These are phyloP conservation scores for Caiman crocodilus DNA, from an alignment of 2,797 vertebrate genomes.

Conservation along the genomic window DNA sequence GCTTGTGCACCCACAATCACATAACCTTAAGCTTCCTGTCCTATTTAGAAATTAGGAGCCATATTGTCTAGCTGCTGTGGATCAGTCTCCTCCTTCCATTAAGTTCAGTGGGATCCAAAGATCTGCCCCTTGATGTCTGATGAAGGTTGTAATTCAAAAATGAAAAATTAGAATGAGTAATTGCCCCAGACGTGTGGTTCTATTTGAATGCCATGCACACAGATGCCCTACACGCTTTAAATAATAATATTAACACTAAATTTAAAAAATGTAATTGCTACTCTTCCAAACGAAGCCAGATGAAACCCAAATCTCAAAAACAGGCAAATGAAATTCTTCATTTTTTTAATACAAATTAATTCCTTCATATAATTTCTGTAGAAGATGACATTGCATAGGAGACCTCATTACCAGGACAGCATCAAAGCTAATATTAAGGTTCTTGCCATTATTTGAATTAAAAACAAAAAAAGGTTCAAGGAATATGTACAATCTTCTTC, in stretches of 20 bases:
- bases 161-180: background rate
- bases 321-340: background rate
- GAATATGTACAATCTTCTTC: background rate
- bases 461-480: background rate
- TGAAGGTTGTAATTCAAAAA: background rate
- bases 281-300: background rate
- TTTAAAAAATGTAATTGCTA: no score
- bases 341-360: constrained; percentile 4
- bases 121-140: background rate
- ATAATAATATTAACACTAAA: no score
- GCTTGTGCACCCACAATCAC: no score
- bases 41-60: background rate
- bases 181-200: background rate
- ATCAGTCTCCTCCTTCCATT: background rate
- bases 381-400: background rate
- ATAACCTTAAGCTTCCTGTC: background rate
- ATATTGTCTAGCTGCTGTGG: background rate
- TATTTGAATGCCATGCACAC: background rate
- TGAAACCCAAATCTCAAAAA: background rate
- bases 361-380: background rate
- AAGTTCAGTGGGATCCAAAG: background rate
- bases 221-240: background rate
- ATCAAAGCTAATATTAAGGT: background rate
- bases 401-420: background rate
- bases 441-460: background rate